Base-by-base conservation (phyloP, 2,797 vertebrate species). In the Parauchenoglanis ngamensis region DNA sequence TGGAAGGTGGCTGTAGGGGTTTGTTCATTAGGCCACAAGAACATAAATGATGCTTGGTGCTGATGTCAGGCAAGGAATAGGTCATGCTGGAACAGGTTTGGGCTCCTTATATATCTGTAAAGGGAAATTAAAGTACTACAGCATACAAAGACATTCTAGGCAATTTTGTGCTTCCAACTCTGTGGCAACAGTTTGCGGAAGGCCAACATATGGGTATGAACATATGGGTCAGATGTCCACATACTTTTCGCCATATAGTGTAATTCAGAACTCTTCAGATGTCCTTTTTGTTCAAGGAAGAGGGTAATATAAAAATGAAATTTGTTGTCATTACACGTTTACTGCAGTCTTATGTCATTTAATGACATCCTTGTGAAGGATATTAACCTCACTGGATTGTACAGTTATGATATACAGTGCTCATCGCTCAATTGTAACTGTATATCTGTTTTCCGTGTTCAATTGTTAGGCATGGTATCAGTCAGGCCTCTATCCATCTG, bases 401-500 rank as follows among this genome's bases (percentile, higher is more conserved):
- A 46, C 19, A 73, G 2, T 73, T 73, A 40, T 21, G 7, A 72
- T 72, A n/a, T n/a, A n/a, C n/a, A 35, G 35, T 31, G 11, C 63
- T 67, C 12, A 68, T 68, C 35, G 35, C 31, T 15, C 15, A 35
- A 2, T 68, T 68, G 15, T 68, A 35, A 68, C 4, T 19, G 10
- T 70, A 40, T 21, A 35, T 44, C 68, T 46, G 40, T 46, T 44
- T 44, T 46, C 10, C 46, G 65, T 70, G 63, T 59, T 68, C 72
- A 35, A 57, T 84, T 72, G n/a, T 49, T 91, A 99, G 98, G 93
- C 96, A 3, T 99, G 98, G 98, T 83, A 94, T 89, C 94, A 97
- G 94, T 94, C 96, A 80, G 97, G 96, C 40, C 96, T 94, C 93
- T 99, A 96, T 94, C 98, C 98, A 0, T 99, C 98, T 44, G 98